phyloP scores from a whole-genome alignment of 2,888 invertebrate genomes.

The Xanthorhoe designata region DNA sequence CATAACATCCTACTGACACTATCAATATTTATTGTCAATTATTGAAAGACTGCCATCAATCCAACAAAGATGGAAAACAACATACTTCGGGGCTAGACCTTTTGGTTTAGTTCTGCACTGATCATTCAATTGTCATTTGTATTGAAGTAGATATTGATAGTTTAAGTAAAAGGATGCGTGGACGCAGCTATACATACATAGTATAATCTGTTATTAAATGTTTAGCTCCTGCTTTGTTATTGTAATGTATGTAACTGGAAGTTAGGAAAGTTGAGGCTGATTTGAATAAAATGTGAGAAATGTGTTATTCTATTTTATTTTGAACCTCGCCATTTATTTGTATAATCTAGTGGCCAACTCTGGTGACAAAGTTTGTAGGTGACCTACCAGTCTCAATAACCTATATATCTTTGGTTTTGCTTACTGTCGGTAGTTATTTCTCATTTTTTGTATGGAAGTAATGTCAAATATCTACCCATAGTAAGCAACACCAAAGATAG shows the following conservation, averaged over 20 bases:
- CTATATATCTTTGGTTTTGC: no score
- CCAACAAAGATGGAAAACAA: background rate
- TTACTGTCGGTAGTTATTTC: no score
- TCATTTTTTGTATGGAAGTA: no score
- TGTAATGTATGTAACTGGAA: slow-evolving; percentile 62
- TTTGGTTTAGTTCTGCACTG: background rate
- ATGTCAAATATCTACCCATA: no score
- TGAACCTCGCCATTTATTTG: background rate
- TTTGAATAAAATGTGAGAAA: slow-evolving; percentile 71
- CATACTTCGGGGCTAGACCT: background rate
- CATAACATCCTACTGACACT: slow-evolving; percentile 25
- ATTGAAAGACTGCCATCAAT: background rate
- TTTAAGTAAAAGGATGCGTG: slow-evolving; percentile 50
- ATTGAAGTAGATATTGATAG: slow-evolving; percentile 20
- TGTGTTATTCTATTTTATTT: slow-evolving; percentile 50
- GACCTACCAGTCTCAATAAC: no score
- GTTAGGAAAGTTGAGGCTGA: slow-evolving; percentile 76
- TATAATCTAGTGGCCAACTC: background rate
- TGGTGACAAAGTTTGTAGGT: no score
- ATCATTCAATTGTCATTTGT: background rate
- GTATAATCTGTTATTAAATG: slow-evolving; percentile 77
- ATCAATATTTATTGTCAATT: slow-evolving; percentile 18
- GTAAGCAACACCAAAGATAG: no score
- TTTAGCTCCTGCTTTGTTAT: slow-evolving; percentile 79
- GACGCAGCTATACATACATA: slow-evolving; percentile 53